Evolutionary conservation across 1,140 invertebrate species (phyloP).

Genomic region (Neodiprion fabricii): DNA sequence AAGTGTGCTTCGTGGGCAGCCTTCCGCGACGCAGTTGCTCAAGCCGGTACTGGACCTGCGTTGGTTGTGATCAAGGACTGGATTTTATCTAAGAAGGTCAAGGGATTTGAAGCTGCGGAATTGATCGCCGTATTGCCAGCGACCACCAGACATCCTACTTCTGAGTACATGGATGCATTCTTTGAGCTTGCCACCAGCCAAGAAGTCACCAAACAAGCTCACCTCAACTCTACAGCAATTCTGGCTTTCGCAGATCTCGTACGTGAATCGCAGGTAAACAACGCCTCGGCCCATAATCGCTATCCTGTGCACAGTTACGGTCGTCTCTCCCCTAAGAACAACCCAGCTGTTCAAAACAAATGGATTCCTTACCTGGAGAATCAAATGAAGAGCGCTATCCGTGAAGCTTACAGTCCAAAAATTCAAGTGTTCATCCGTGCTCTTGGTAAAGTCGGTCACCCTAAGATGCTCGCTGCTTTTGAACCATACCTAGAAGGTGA

Average conservation of each 20-base stretch:
- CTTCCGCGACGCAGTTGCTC: conserved; percentile 68
- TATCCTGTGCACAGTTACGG: conserved; percentile 71
- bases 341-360: conserved; percentile 59
- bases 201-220: conserved; percentile 56
- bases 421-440: conserved; percentile 68
- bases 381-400: conserved; percentile 62
- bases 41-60: conserved; percentile 71
- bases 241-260: conserved; percentile 67
- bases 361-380: conserved; percentile 66
- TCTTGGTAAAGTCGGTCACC: conserved; percentile 69
- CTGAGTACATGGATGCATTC: conserved; percentile 67
- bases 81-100: conserved; percentile 65
- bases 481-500: conserved; percentile 73
- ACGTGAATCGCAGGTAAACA: conserved; percentile 65
- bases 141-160: conserved; percentile 67
- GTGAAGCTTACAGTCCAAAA: conserved; percentile 60
- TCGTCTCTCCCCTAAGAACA: conserved; percentile 57
- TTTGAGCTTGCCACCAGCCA: conserved; percentile 59
- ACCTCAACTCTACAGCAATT: conserved; percentile 63
- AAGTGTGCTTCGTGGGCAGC: conserved; percentile 60
- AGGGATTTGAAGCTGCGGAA: conserved; percentile 62
- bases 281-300: conserved; percentile 61
- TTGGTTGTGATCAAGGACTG: conserved; percentile 66
- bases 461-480: conserved; percentile 65
- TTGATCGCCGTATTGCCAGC: conserved; percentile 61